A percentile compares a stretch with the other conserved stretches of the same genome.
Conservation (phyloP, 2,797 vertebrate species). For the Octomys mimax region DNA sequence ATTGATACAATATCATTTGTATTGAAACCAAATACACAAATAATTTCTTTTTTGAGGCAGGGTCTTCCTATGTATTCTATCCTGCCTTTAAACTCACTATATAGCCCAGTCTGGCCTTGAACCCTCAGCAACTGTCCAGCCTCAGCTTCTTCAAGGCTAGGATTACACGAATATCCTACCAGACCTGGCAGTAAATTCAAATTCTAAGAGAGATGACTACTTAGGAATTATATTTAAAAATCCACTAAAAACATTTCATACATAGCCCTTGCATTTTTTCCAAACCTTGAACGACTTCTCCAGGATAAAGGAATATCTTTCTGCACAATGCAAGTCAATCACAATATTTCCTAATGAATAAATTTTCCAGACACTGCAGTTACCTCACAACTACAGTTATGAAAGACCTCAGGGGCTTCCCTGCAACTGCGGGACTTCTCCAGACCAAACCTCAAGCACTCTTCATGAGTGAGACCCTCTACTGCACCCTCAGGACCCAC, state of each 20-base stretch:
- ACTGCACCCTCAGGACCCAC: too few relatives aligned
- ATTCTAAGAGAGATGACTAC: neutral
- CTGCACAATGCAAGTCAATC: neutral
- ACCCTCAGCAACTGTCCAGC: neutral
- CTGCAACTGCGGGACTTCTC: too few relatives aligned
- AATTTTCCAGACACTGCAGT: neutral
- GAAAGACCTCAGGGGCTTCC: neutral
- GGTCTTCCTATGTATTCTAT: neutral
- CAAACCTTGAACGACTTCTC: neutral
- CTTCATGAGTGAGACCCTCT: too few relatives aligned
- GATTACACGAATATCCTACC: neutral
- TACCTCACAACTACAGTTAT: neutral
- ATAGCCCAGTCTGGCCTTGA: neutral
- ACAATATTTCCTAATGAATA: neutral
- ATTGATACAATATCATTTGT: neutral
- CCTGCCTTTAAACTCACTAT: neutral
- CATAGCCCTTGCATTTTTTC: neutral
- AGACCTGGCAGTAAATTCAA: neutral
- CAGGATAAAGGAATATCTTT: neutral
- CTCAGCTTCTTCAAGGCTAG: neutral
- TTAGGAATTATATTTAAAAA: neutral
- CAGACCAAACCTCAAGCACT: too few relatives aligned
- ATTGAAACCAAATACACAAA: neutral
- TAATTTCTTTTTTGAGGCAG: too few relatives aligned
- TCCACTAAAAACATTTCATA: neutral